Evolutionary conservation across 2,113 vertebrate species (phyloP), one percentile per base, ranked within the genome.

Genomic region (Ageneiosus marmoratus): DNA sequence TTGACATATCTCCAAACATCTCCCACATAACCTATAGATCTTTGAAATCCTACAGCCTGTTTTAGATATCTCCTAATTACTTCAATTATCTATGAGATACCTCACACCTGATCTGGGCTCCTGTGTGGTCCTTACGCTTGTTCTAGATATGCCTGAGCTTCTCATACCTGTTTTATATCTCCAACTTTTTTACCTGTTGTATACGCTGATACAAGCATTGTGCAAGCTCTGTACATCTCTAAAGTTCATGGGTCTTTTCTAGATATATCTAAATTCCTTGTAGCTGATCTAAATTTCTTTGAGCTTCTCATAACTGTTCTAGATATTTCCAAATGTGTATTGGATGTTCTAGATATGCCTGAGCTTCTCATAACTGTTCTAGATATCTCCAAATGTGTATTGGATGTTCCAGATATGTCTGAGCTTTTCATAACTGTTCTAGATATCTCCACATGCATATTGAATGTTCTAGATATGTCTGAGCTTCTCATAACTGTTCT

Each of bases 281-380:
- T n/a, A n/a, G n/a, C n/a, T n/a, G n/a, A n/a, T n/a, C n/a, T n/a
- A n/a, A n/a, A n/a, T n/a, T n/a, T n/a, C n/a, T n/a, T n/a, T n/a
- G 50, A 74, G 46, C 72, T 29, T 2, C n/a, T 34, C 44, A 12
- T 50, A 62, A 96, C 97, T 27, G 41, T 50, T 65, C 8, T 0
- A 34, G 32, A 34, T 20, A 34, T 65, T 1, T 0, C 62, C 32
- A 34, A 20, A 5, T 9, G 1, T n/a, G 3, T 9, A 4, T 37
- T 22, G 8, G 7, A 8, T 72, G 69, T 46, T 15, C 34, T 24
- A 69, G 74, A 74, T 27, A 51, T 46, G 12, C 1, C 29, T 53
- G 50, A 73, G 44, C 70, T 50, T 1, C n/a, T 34, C 44, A 12
- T 50, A 62, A 96, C 97, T 27, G 41, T 50, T 65, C 8, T 0